Evolutionary conservation across 2,888 invertebrate genomes (phyloP), one percentile per base, ranked within the genome.

Genomic region (Serripes groenlandicus): DNA sequence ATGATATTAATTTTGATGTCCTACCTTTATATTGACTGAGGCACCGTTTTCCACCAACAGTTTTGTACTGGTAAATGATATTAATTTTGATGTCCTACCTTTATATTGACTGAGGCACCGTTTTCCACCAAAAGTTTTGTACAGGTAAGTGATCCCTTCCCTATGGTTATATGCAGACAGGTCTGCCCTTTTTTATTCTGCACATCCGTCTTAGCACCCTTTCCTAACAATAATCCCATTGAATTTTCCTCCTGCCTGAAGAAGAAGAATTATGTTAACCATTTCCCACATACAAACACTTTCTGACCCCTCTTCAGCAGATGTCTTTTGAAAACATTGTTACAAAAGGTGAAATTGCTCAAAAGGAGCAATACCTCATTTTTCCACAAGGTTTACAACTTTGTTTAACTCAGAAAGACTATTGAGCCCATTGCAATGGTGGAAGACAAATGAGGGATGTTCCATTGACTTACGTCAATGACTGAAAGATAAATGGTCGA

Each of bases 151-250:
- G 73, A 71, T 4, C 74, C 84, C 75, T 87, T 89, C 2, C 85
- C 83, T n/a, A 89, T 75, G 7, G 88, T 81, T 23, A 90, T 75
- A 58, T 90, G 90, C 11, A 90, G 64, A 5, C 85, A 74, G 4
- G 87, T 83, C 56, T 85, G 82, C 0, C 84, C 86, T 35, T 88
- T 87, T 3, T 83, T 81, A 71, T 90, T 90, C 42, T 75, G 77
- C 5, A 52, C 37, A 54, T 90, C 73, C 7, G 76, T 64, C 28
- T 76, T 75, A 0, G 86, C 87, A 28, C 78, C 78, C 15, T 64
- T 32, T 21, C 86, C 71, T 23, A 89, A 21, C 26, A 90, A 74
- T 18, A 77, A 18, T n/a, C 70, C 54, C 81, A 90, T 70, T 3
- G 83, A 71, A n/a, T 60, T 56, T 28, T 77, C 73, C 69, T 90